Evolutionary conservation across 2,797 vertebrate species (phyloP), one percentile per base, ranked within the genome.

Genomic region (Rhinella marina): DNA sequence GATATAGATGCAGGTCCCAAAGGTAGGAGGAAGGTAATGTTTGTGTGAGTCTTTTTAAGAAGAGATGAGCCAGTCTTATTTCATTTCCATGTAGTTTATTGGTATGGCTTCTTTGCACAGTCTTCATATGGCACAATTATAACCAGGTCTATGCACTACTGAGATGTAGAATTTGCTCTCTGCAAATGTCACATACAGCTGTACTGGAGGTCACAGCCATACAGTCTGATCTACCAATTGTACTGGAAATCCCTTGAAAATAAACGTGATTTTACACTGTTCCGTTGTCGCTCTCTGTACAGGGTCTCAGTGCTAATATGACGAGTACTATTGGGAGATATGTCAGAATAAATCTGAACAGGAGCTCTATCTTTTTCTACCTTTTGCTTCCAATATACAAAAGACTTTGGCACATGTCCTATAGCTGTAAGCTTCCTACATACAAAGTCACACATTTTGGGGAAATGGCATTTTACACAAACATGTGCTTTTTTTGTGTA

Each of bases 51-150:
- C 32, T n/a, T 3, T 21, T 41, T 27, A 32, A 41, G 8, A 59
- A 23, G 25, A 81, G 52, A 54, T 54, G 52, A 54, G 5, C 52
- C 52, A 79, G 16, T 56, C 56, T 82, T 23, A 1, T 16, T 0
- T 82, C 27, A 21, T 64, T 68, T 48, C 17, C 25, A 21, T 54
- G 48, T 82, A 79, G 41, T 54, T 82, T 82, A 64, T 82, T 81
- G 16, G 64, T 82, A 27, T 68, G 32, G 61, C 61, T 82, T 82
- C 6, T 50, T 66, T 75, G 50, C 62, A 25, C 77, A 82, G 10
- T 68, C 29, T 68, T 64, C 29, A 62, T 66, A 64, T 82, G 32
- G 80, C 61, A 82, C 81, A 82, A 19, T 54, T 82, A 52, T 56
- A 82, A 27, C 32, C 23, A 52, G 81, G 61, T 52, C 10, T 52